Conservation (phyloP, 2,113 vertebrate species). For the Crypturellus undulatus region DNA sequence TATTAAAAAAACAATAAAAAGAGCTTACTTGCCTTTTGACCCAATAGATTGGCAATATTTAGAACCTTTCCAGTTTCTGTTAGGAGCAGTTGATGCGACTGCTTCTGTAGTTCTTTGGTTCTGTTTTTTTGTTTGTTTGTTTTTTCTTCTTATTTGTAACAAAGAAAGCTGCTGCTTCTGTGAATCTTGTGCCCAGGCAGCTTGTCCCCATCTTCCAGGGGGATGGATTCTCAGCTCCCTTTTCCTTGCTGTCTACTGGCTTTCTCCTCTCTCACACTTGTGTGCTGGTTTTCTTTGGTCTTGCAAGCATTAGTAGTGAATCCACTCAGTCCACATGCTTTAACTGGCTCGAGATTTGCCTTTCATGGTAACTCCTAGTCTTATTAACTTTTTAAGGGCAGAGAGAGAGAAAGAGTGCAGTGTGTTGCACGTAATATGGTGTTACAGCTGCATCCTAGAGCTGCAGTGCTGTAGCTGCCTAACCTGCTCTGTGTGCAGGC, state of each 20-base stretch:
- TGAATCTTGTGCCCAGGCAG: not conserved
- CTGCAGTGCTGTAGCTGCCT: not conserved
- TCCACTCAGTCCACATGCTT: not conserved
- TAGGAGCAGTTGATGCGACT: not conserved
- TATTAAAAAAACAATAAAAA: not conserved
- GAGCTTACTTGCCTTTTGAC: not conserved
- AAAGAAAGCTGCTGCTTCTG: not conserved
- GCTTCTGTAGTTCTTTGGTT: not conserved
- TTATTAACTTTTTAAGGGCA: not conserved
- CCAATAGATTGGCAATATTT: not conserved
- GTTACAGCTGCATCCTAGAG: not conserved
- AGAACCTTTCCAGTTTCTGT: not conserved
- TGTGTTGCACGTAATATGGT: not conserved
- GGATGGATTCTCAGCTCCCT: not conserved
- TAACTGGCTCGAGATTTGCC: not conserved
- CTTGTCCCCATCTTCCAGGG: not conserved
- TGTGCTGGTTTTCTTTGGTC: not conserved
- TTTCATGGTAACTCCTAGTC: not conserved
- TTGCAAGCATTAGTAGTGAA: not conserved
- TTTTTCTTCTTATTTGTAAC: not conserved
- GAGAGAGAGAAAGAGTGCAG: not conserved
- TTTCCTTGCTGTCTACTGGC: not conserved
- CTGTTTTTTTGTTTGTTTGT: not conserved
- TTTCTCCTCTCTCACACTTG: not conserved
- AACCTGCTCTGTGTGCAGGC: not conserved